Evolutionary conservation across 2,888 invertebrate species (phyloP).

Genomic region (Papilio gigon): DNA sequence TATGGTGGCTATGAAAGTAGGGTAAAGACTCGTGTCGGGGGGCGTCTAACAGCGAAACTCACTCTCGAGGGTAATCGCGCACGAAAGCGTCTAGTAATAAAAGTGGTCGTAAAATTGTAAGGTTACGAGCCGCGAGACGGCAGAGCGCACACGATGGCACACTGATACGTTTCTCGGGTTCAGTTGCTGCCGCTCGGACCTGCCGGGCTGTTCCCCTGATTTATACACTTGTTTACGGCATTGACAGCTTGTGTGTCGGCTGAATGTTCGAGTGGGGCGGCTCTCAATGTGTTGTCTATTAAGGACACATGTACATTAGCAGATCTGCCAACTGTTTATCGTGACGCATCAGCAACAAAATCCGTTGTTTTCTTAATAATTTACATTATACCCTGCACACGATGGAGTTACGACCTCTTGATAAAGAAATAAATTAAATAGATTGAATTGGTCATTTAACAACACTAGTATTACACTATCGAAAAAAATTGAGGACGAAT

Average conservation of each 20-base stretch:
- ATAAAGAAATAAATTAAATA: no score
- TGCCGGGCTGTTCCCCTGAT: slow-evolving; percentile 62
- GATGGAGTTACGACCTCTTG: not conserved
- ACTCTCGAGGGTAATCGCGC: slow-evolving; percentile 82
- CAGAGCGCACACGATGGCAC: slow-evolving; percentile 78
- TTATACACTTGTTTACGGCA: slow-evolving; percentile 62
- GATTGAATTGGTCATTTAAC: no score
- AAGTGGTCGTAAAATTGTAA: slow-evolving; percentile 81
- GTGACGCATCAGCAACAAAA: not conserved
- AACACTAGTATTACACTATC: no score
- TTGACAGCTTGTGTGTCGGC: slow-evolving; percentile 54
- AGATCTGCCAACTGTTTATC: not conserved
- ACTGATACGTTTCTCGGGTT: slow-evolving; percentile 75
- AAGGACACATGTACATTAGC: not conserved
- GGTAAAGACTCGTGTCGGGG: slow-evolving; percentile 61
- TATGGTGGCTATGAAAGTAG: slow-evolving; percentile 46
- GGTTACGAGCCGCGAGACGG: slow-evolving; percentile 77
- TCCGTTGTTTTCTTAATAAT: not conserved
- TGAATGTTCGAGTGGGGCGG: slow-evolving; percentile 43
- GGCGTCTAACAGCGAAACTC: slow-evolving; percentile 81
- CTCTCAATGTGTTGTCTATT: slow-evolving; percentile 38
- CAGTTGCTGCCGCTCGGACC: slow-evolving; percentile 56
- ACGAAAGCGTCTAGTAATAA: slow-evolving; percentile 83
- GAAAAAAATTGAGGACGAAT: no score
- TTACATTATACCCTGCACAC: not conserved